Percentiles rank a stretch among this genome's conserved stretches.
These are phyloP conservation scores for Drosophila falleni DNA, from an alignment of 2,888 invertebrate species.

Conservation along the genomic window DNA sequence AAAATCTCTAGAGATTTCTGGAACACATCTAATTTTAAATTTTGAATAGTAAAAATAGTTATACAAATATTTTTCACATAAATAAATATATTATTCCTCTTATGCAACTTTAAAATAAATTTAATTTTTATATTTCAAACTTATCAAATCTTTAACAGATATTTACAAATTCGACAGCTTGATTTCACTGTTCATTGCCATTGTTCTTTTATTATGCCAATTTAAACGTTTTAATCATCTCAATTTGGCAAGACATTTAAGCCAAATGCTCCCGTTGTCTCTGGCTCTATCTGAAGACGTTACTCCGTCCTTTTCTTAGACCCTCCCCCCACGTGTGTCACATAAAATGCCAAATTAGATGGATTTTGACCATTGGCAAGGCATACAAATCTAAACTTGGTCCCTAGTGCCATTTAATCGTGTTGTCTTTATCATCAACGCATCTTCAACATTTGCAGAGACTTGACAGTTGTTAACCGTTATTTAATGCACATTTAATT, in stretches of 20 bases:
- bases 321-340: slow-evolving; percentile 45
- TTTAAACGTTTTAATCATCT: background rate
- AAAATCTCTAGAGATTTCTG: too few species aligned
- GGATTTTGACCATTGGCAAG: slow-evolving; percentile 68
- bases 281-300: background rate
- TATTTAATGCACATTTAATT: slow-evolving; percentile 83
- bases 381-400: slow-evolving; percentile 39
- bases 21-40: too few species aligned
- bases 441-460: background rate
- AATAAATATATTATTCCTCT: too few species aligned
- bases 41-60: too few species aligned
- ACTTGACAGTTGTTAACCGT: slow-evolving; percentile 77
- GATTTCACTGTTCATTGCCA: too few species aligned
- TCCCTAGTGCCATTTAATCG: slow-evolving; percentile 22
- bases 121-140: too few species aligned
- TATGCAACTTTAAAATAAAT: too few species aligned
- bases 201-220: background rate
- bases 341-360: slow-evolving; percentile 77
- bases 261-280: background rate
- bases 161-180: too few species aligned
- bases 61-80: too few species aligned
- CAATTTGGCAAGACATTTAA: background rate
- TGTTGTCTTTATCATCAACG: slow-evolving; percentile 1
- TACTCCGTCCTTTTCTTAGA: too few species aligned
- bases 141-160: too few species aligned